Percentiles rank a stretch among this genome's conserved stretches.
phyloP scores from a whole-genome alignment of 2,888 invertebrate species.

The Hypomecis atomaria region DNA sequence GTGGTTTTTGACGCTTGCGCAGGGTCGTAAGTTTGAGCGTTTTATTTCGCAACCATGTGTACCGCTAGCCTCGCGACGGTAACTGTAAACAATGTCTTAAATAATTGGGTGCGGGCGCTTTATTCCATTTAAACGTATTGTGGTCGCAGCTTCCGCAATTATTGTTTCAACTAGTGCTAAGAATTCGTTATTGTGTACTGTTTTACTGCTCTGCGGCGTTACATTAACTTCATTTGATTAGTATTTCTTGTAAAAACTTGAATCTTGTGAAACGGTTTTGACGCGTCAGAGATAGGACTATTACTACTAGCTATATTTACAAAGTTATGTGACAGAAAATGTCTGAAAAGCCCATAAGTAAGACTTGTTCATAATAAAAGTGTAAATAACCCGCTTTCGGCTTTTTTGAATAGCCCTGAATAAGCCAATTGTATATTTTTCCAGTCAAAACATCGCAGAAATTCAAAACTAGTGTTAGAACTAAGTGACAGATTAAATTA shows the following conservation, averaged over 20 bases:
- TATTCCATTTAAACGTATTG: conserved; percentile 21
- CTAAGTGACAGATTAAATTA: no score
- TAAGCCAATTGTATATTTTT: no score
- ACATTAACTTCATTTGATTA: neutral
- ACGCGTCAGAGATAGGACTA: no score
- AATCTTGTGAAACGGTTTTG: neutral
- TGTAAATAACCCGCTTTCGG: no score
- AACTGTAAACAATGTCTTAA: conserved; percentile 51
- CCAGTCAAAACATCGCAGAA: no score
- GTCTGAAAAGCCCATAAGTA: no score
- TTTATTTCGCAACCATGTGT: conserved; percentile 64
- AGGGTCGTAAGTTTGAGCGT: conserved; percentile 62
- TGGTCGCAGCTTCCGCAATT: conserved; percentile 21
- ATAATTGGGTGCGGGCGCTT: conserved; percentile 35
- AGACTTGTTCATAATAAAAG: no score
- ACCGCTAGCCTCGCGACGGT: conserved; percentile 46
- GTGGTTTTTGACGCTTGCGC: conserved; percentile 19
- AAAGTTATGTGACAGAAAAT: no score
- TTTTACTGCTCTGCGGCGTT: neutral
- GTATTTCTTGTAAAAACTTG: neutral
- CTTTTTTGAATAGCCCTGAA: no score
- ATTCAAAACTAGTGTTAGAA: no score
- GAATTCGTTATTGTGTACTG: conserved; percentile 3
- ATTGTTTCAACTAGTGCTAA: conserved; percentile 1
- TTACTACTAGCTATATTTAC: no score